These are phyloP conservation scores for Zaprionus tsacasi DNA, from an alignment of 1,140 invertebrate genomes.

Conservation along the genomic window DNA sequence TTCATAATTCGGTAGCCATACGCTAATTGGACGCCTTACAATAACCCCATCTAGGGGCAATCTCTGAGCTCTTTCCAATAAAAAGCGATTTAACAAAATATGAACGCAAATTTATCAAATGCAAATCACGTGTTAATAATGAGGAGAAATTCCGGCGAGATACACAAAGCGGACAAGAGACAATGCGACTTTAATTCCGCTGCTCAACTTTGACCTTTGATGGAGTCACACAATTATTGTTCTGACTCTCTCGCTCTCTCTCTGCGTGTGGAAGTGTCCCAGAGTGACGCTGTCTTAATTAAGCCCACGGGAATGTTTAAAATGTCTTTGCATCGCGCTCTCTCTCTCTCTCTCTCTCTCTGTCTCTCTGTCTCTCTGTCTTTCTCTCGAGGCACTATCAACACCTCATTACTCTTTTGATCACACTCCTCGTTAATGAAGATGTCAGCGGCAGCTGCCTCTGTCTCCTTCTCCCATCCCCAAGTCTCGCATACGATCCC, in stretches of 20 bases:
- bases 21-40: slow-evolving; percentile 76
- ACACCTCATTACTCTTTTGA: slow-evolving; percentile 84
- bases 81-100: slow-evolving; percentile 66
- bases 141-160: slow-evolving; percentile 23
- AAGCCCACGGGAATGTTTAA: slow-evolving; percentile 25
- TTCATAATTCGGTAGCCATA: slow-evolving; percentile 75
- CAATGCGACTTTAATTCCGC: slow-evolving; percentile 10
- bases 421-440: slow-evolving; percentile 82
- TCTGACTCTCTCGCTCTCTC: not conserved
- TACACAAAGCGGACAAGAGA: slow-evolving; percentile 18
- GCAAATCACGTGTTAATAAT: slow-evolving; percentile 56
- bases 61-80: slow-evolving; percentile 57
- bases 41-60: slow-evolving; percentile 54
- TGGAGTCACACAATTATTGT: slow-evolving; percentile 7
- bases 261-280: not conserved
- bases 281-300: slow-evolving; percentile 25
- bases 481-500: slow-evolving; percentile 30
- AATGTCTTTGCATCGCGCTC: slow-evolving; percentile 19
- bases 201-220: slow-evolving; percentile 30
- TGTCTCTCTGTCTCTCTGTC: slow-evolving; percentile 37
- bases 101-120: slow-evolving; percentile 79
- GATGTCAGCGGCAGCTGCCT: slow-evolving; percentile 68
- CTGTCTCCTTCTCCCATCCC: slow-evolving; percentile 3
- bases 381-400: slow-evolving; percentile 65
- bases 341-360: too few species aligned